Evolutionary conservation across 2,113 vertebrate species (phyloP).

Genomic region (Melanerpes formicivorus): DNA sequence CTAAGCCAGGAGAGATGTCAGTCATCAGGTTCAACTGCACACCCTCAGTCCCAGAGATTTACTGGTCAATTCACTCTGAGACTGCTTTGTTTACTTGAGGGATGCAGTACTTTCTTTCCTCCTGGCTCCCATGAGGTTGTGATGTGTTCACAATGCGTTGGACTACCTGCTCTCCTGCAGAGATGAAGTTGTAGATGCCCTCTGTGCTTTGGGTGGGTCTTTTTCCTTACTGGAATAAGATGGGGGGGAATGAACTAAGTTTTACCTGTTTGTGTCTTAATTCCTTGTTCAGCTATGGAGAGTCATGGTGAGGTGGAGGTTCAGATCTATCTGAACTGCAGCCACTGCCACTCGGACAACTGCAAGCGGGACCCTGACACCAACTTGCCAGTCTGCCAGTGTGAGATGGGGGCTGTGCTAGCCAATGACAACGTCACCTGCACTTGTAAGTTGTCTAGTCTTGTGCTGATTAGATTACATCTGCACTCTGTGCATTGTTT

Average conservation of each 20-base stretch:
- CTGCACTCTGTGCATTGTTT: background rate
- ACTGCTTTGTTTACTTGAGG: constrained; percentile 6
- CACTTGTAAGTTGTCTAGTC: constrained; percentile 61
- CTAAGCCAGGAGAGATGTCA: background rate
- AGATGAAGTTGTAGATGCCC: background rate
- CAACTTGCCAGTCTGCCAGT: constrained; percentile 81
- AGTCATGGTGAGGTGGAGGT: constrained; percentile 90
- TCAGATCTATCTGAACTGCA: constrained; percentile 87
- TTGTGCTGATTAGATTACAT: background rate
- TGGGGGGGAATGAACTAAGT: background rate
- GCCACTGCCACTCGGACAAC: constrained; percentile 87
- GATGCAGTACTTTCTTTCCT: background rate
- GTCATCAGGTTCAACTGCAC: background rate
- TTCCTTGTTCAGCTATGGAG: constrained; percentile 81
- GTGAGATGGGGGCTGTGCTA: constrained; percentile 82
- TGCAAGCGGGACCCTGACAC: constrained; percentile 83
- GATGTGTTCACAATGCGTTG: background rate
- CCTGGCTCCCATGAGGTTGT: background rate
- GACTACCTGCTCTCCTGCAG: background rate
- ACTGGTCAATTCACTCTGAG: background rate
- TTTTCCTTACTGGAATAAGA: background rate
- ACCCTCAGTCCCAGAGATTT: background rate
- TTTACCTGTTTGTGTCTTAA: background rate
- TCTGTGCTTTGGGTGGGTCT: background rate
- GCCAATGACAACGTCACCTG: constrained; percentile 87